Evolutionary conservation across 37 sponge, comb jelly and placozoan genomes (phyloP).

Genomic region (Axinella damicornis): DNA sequence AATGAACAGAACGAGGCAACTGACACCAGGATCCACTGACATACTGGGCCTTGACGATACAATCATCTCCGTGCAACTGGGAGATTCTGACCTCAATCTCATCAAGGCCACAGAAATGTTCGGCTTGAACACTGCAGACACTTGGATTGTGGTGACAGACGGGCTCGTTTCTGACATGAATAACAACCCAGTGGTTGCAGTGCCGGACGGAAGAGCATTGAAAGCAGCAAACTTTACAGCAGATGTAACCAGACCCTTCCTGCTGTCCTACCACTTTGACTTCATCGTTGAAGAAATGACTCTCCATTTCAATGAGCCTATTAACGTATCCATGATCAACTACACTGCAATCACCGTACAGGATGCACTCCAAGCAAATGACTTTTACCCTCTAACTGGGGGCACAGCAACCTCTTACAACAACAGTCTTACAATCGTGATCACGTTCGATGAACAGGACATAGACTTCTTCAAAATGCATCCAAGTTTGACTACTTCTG

Average conservation of each 20-base stretch:
- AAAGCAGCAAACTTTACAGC: conserved; percentile 70
- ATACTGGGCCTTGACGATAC: conserved; percentile 15
- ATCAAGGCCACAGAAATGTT: conserved; percentile 77
- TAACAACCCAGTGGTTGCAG: conserved; percentile 60
- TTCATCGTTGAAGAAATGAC: conserved; percentile 81
- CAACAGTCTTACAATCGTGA: conserved; percentile 54
- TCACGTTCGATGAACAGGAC: conserved; percentile 66
- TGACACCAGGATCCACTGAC: conserved; percentile 46
- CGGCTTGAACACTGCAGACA: conserved; percentile 53
- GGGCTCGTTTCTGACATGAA: conserved; percentile 74
- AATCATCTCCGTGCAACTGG: conserved; percentile 59
- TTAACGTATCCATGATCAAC: conserved; percentile 64
- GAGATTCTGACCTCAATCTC: conserved; percentile 59
- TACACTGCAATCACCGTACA: conserved; percentile 78
- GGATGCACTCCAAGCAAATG: conserved; percentile 58
- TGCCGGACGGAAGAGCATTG: conserved; percentile 54
- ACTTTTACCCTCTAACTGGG: conserved; percentile 75
- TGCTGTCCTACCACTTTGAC: conserved; percentile 76
- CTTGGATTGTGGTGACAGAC: conserved; percentile 64
- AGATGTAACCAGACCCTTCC: conserved; percentile 76
- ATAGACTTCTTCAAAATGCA: conserved; percentile 62
- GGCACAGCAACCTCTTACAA: conserved; percentile 46
- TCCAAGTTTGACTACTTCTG: conserved; percentile 76
- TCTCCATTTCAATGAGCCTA: conserved; percentile 86
- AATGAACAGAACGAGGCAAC: conserved; percentile 49